These are phyloP conservation scores for Chitala chitala DNA, from an alignment of 2,113 vertebrate genomes.

Conservation along the genomic window DNA sequence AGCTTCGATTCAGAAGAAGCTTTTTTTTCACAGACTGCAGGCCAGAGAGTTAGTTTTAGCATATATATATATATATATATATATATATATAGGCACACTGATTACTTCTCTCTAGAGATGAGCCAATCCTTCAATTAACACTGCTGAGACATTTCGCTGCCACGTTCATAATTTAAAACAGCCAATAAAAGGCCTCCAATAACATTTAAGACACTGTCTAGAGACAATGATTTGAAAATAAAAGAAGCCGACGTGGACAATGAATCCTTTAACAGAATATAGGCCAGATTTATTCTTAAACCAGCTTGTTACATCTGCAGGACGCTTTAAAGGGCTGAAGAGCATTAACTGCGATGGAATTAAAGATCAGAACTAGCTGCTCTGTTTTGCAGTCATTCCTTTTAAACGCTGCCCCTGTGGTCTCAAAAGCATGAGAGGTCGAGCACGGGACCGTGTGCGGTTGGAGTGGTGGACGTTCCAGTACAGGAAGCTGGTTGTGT, in stretches of 20 bases:
- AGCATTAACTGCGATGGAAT: constrained; percentile 16
- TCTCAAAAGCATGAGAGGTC: constrained; percentile 50
- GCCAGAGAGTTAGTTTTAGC: constrained; percentile 3
- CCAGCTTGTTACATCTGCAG: constrained; percentile 23
- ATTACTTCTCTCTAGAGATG: constrained; percentile 34
- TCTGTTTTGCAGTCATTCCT: constrained; percentile 38
- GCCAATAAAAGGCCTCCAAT: constrained; percentile 45
- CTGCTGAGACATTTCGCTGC: constrained; percentile 41
- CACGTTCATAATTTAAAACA: constrained; percentile 52
- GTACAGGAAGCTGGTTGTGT: constrained; percentile 25
- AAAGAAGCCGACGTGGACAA: constrained; percentile 38
- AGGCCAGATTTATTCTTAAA: constrained; percentile 32
- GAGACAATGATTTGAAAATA: constrained; percentile 55
- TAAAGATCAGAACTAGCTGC: constrained; percentile 40
- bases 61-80: not conserved
- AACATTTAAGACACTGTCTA: constrained; percentile 51
- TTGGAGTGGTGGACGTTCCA: constrained; percentile 32
- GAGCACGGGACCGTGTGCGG: constrained; percentile 48
- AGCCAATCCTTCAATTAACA: constrained; percentile 40
- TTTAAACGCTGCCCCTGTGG: constrained; percentile 55
- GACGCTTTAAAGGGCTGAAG: constrained; percentile 22
- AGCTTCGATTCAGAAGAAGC: constrained; percentile 35
- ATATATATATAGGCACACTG: too few relatives aligned
- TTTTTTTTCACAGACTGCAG: constrained; percentile 22
- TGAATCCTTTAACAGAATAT: constrained; percentile 25